phyloP scores from a whole-genome alignment of 2,888 invertebrate species.

The Dryocosmus kuriphilus region DNA sequence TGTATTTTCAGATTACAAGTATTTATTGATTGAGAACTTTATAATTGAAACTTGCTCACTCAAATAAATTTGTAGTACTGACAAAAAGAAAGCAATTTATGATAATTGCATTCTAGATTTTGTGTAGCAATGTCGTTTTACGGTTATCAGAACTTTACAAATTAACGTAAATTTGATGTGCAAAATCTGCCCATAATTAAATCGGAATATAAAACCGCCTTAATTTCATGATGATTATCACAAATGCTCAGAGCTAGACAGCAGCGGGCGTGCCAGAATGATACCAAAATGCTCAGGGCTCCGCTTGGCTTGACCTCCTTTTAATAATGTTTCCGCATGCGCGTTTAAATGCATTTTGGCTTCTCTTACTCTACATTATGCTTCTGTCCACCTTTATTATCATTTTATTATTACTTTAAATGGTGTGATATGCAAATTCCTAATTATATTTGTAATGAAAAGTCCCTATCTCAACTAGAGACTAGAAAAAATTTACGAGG shows the following conservation, averaged over 20 bases:
- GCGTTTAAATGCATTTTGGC: conserved; percentile 37
- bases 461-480: background rate
- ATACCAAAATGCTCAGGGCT: conserved; percentile 38
- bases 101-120: background rate
- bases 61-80: background rate
- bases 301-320: conserved; percentile 39
- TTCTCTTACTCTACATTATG: conserved; percentile 23
- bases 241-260: conserved; percentile 14
- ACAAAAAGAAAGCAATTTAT: background rate
- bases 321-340: conserved; percentile 41
- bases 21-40: too few species aligned
- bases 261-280: conserved; percentile 39
- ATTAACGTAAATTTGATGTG: conserved; percentile 12
- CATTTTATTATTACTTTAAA: conserved; percentile 1
- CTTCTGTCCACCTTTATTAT: conserved; percentile 19
- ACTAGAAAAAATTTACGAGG: background rate
- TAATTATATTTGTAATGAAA: background rate
- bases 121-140: background rate
- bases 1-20: too few species aligned
- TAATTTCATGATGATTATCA: conserved; percentile 23
- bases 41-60: background rate
- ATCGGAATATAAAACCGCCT: background rate
- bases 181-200: conserved; percentile 5
- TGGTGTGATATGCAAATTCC: background rate
- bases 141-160: conserved; percentile 10